A percentile compares a stretch with the other conserved stretches of the same genome.
phyloP scores from a whole-genome alignment of 2,797 vertebrate genomes.

The Arremon aurantiirostris region DNA sequence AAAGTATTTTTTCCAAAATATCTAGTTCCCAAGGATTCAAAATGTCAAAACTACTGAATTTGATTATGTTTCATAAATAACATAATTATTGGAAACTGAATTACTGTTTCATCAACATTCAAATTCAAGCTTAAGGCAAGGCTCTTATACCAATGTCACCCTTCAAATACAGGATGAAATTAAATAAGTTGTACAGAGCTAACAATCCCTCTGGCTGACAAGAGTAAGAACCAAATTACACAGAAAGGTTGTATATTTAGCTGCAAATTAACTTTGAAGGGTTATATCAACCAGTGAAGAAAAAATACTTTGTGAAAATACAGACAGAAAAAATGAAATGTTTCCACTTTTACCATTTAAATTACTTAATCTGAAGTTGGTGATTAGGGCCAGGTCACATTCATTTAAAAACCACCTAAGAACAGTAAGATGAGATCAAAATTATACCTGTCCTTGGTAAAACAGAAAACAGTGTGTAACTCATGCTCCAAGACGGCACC shows the following conservation, averaged over 20 bases:
- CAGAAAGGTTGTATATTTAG: neutral
- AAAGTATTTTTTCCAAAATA: neutral
- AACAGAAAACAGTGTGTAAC: neutral
- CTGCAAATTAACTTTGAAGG: neutral
- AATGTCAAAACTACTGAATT: neutral
- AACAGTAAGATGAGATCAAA: neutral
- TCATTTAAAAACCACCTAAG: neutral
- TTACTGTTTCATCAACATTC: neutral
- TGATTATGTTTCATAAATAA: neutral
- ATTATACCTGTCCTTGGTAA: neutral
- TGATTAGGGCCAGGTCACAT: neutral
- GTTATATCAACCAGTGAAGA: neutral
- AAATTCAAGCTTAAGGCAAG: neutral
- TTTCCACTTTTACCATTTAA: neutral
- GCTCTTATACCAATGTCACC: neutral
- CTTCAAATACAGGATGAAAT: neutral
- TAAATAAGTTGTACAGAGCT: neutral
- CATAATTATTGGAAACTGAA: neutral
- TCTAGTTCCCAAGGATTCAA: neutral
- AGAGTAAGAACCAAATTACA: neutral
- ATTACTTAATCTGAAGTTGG: neutral
- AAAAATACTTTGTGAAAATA: neutral
- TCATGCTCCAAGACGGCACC: accelerated
- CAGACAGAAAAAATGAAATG: neutral
- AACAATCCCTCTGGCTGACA: neutral